phyloP scores from a whole-genome alignment of 1,140 invertebrate species.

The Druon quercuslanigerum region DNA sequence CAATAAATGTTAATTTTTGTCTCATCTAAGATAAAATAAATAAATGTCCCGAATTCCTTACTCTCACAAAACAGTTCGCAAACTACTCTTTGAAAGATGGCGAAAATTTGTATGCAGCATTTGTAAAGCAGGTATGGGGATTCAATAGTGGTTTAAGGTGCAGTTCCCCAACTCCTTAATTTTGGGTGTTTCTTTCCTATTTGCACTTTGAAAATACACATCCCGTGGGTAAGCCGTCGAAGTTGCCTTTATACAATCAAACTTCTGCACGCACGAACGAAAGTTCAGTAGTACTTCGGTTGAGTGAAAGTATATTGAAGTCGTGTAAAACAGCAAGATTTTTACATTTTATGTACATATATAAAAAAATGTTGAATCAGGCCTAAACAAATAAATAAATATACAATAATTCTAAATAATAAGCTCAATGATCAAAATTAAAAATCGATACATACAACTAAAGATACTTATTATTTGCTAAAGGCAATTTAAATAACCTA shows the following conservation, averaged over 20 bases:
- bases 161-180: constrained; percentile 1
- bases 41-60: not conserved
- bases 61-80: constrained; percentile 31
- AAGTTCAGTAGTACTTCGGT: constrained; percentile 1
- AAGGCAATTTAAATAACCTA: too few species aligned
- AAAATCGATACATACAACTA: too few species aligned
- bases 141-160: constrained; percentile 27
- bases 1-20: too few species aligned
- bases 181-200: constrained; percentile 5
- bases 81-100: constrained; percentile 30
- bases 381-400: too few species aligned
- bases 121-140: constrained; percentile 5
- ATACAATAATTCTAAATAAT: too few species aligned
- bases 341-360: too few species aligned
- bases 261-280: constrained; percentile 12
- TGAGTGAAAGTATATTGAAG: not conserved
- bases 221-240: not conserved
- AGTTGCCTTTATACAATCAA: not conserved
- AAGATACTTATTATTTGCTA: too few species aligned
- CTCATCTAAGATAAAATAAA: too few species aligned
- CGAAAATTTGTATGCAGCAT: constrained; percentile 37
- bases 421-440: too few species aligned
- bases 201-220: not conserved
- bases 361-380: too few species aligned
- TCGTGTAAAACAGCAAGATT: not conserved